Evolutionary conservation across 37 sponge, comb jelly and placozoan genomes (phyloP).

Genomic region (Amphimedon queenslandica): DNA sequence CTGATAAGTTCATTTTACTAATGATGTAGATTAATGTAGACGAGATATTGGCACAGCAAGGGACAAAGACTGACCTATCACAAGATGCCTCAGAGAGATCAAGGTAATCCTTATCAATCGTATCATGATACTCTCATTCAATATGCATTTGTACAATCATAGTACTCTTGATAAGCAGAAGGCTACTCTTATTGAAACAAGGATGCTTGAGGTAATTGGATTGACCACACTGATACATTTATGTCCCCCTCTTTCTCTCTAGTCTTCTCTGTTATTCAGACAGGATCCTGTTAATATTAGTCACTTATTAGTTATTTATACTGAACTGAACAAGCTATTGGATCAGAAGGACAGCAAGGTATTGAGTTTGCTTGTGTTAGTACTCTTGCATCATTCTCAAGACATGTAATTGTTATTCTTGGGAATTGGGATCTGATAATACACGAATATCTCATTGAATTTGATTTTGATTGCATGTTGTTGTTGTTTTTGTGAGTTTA

Average conservation of each 20-base stretch:
- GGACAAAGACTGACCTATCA: slow-evolving; percentile 56
- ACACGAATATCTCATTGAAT: too few relatives aligned
- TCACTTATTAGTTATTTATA: slow-evolving; percentile 36
- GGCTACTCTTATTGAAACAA: slow-evolving; percentile 28
- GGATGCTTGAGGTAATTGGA: slow-evolving; percentile 30
- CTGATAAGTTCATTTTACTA: background rate
- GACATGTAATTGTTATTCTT: background rate
- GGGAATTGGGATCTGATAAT: background rate
- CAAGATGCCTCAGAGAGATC: slow-evolving; percentile 28
- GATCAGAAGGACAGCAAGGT: slow-evolving; percentile 53
- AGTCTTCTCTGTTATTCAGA: background rate
- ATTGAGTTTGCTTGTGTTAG: too few relatives aligned
- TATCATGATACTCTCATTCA: background rate
- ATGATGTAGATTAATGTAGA: slow-evolving; percentile 42
- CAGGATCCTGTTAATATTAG: background rate
- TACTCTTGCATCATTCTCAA: background rate
- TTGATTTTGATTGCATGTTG: too few relatives aligned
- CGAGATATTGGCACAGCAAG: slow-evolving; percentile 38
- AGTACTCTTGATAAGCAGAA: slow-evolving; percentile 64
- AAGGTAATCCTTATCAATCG: slow-evolving; percentile 12
- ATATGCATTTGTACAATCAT: background rate
- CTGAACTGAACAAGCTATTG: slow-evolving; percentile 48
- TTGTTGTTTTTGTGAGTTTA: too few relatives aligned
- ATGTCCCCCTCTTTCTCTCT: too few relatives aligned
- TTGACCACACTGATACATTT: too few relatives aligned